These are phyloP conservation scores for Drosophila borealis DNA, from an alignment of 2,888 invertebrate genomes.

Conservation along the genomic window DNA sequence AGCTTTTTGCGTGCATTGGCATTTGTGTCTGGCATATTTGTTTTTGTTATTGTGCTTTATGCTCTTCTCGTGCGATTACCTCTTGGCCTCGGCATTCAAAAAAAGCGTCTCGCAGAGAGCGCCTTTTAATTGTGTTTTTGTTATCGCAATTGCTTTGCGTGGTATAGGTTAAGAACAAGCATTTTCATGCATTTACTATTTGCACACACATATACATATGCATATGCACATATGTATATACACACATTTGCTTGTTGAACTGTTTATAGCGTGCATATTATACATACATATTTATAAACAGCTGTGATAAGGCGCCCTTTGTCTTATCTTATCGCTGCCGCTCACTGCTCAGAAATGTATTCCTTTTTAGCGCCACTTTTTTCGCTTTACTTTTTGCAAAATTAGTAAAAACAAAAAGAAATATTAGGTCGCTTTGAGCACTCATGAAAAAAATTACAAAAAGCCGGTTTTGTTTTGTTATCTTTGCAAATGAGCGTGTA, in stretches of 20 bases:
- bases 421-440: conserved; percentile 67
- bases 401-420: conserved; percentile 46
- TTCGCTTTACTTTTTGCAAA: conserved; percentile 48
- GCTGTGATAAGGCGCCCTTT: conserved; percentile 63
- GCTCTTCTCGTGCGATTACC: conserved; percentile 62
- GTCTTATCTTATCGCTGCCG: conserved; percentile 59
- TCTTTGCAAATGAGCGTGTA: conserved; percentile 55
- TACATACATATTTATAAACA: conserved; percentile 22
- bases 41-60: conserved; percentile 37
- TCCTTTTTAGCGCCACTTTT: conserved; percentile 14
- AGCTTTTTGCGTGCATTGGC: conserved; percentile 51
- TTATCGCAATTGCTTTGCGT: conserved; percentile 55
- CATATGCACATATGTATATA: background rate
- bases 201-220: background rate
- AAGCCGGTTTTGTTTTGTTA: conserved; percentile 71
- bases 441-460: conserved; percentile 23
- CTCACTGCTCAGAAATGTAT: background rate
- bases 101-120: conserved; percentile 40
- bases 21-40: conserved; percentile 44
- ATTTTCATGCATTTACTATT: conserved; percentile 29
- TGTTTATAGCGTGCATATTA: conserved; percentile 18
- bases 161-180: conserved; percentile 72
- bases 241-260: conserved; percentile 10
- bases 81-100: conserved; percentile 70
- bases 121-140: conserved; percentile 63